A percentile compares a stretch with the other conserved stretches of the same genome.
These are phyloP conservation scores for Tenthredo distinguenda DNA, from an alignment of 2,888 invertebrate genomes.

Conservation along the genomic window DNA sequence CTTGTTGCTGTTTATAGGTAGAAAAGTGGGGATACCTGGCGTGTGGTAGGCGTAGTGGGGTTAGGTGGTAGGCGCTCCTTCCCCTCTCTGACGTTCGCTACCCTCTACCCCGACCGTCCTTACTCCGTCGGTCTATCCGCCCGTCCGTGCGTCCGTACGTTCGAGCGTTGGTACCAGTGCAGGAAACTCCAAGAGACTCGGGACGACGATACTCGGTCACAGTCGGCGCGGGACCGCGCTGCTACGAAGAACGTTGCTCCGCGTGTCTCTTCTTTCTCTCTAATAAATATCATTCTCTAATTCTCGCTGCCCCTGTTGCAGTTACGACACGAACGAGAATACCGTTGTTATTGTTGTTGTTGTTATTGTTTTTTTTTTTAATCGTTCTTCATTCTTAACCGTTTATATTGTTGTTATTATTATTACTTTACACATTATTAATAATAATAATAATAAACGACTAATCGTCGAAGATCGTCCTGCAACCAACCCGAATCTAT, in stretches of 20 bases:
- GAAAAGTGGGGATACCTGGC: not conserved
- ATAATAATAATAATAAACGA: slow-evolving; percentile 1
- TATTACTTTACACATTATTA: not conserved
- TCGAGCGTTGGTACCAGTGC: slow-evolving; percentile 7
- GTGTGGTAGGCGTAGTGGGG: slow-evolving; percentile 29
- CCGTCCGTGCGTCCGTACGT: not conserved
- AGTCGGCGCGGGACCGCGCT: slow-evolving; percentile 78
- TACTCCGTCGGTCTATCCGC: not conserved
- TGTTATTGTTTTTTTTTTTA: not conserved
- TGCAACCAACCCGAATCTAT: not conserved
- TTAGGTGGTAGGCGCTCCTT: slow-evolving; percentile 26
- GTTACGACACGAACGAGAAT: not conserved
- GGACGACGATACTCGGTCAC: slow-evolving; percentile 63
- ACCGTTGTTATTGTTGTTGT: slow-evolving; percentile 8
- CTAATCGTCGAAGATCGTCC: not conserved
- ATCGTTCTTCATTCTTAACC: not conserved
- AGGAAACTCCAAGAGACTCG: slow-evolving; percentile 50
- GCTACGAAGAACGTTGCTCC: slow-evolving; percentile 68
- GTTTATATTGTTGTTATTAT: not conserved
- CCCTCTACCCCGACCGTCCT: not conserved
- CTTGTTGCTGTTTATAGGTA: slow-evolving; percentile 13
- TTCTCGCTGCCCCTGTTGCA: slow-evolving; percentile 5
- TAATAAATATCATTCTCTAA: slow-evolving; percentile 6
- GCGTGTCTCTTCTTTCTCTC: slow-evolving; percentile 48
- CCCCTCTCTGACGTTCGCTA: slow-evolving; percentile 13